Evolutionary conservation across 2,797 vertebrate species (phyloP).

Genomic region (Gallinago nigripennis): DNA sequence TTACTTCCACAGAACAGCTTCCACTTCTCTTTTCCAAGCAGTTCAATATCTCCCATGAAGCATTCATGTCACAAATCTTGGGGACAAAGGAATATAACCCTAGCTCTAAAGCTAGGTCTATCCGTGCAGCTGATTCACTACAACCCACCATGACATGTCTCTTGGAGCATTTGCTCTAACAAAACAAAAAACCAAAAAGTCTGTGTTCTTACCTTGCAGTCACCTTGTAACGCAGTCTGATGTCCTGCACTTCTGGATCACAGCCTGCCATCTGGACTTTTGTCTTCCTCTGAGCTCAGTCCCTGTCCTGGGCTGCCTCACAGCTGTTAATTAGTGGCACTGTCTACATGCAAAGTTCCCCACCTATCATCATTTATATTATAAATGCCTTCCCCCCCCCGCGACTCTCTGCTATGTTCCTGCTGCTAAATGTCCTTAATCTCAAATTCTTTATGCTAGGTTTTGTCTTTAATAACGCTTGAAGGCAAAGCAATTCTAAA

Average conservation of each 20-base stretch:
- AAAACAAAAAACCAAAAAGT: too few species aligned
- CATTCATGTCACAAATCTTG: fast-evolving
- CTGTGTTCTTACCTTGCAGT: conserved; percentile 34
- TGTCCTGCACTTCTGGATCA: conserved; percentile 33
- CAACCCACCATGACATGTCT: neutral
- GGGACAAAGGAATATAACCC: neutral
- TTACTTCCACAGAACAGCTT: neutral
- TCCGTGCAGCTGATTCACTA: neutral
- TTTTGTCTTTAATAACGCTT: conserved; percentile 36
- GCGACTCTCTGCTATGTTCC: neutral
- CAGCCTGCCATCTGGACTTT: conserved; percentile 69
- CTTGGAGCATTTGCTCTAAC: neutral
- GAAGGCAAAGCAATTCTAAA: conserved; percentile 39
- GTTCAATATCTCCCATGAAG: neutral
- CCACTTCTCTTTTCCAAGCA: neutral
- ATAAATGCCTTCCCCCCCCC: neutral
- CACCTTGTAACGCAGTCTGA: conserved; percentile 42
- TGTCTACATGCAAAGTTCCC: conserved; percentile 17
- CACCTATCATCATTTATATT: conserved; percentile 24
- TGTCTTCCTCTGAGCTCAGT: conserved; percentile 12
- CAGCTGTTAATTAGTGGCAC: conserved; percentile 61
- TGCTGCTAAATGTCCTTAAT: conserved; percentile 39
- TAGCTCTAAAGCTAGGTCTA: neutral
- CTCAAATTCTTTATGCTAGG: conserved; percentile 2
- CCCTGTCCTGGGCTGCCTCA: neutral